These are phyloP conservation scores for Ditylenchus dipsaci DNA, from an alignment of 1,140 invertebrate genomes.

Conservation along the genomic window DNA sequence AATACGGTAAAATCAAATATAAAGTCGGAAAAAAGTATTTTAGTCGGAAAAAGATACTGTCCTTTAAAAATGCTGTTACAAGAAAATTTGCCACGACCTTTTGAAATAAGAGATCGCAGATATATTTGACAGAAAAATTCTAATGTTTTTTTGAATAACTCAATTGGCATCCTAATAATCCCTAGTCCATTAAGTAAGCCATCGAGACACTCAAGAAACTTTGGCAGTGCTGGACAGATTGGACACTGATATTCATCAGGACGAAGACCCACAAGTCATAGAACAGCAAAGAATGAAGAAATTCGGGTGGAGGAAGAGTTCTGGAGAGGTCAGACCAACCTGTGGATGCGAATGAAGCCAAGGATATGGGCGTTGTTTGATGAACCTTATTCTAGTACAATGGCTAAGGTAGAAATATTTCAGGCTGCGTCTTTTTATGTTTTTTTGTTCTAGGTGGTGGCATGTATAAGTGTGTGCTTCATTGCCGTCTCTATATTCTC, in stretches of 20 bases:
- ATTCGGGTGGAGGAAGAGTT: slow-evolving; percentile 80
- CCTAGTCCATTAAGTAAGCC: not conserved
- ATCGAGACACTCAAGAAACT: slow-evolving; percentile 74
- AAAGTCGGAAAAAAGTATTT: too few relatives aligned
- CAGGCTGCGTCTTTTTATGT: too few relatives aligned
- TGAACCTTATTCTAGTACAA: slow-evolving; percentile 76
- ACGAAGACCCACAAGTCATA: slow-evolving; percentile 66
- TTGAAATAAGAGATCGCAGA: too few relatives aligned
- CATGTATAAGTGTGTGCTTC: slow-evolving; percentile 91
- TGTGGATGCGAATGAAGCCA: slow-evolving; percentile 63
- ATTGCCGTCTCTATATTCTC: slow-evolving; percentile 95
- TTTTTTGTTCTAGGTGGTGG: slow-evolving; percentile 80
- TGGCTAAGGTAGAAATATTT: slow-evolving; percentile 34
- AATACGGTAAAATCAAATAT: too few relatives aligned
- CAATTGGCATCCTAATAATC: too few relatives aligned
- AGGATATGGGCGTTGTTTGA: slow-evolving; percentile 84
- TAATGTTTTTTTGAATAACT: too few relatives aligned
- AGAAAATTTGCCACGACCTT: too few relatives aligned
- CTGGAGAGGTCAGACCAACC: slow-evolving; percentile 32
- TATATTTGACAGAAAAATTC: too few relatives aligned
- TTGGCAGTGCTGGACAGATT: slow-evolving; percentile 70
- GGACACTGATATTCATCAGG: slow-evolving; percentile 58
- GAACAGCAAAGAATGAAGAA: slow-evolving; percentile 74
- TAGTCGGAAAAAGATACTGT: too few relatives aligned
- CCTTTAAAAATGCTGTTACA: too few relatives aligned